Percentiles rank a stretch among this genome's conserved stretches.
Conservation (phyloP, 2,888 invertebrate species). For the Dilophus febrilis region DNA sequence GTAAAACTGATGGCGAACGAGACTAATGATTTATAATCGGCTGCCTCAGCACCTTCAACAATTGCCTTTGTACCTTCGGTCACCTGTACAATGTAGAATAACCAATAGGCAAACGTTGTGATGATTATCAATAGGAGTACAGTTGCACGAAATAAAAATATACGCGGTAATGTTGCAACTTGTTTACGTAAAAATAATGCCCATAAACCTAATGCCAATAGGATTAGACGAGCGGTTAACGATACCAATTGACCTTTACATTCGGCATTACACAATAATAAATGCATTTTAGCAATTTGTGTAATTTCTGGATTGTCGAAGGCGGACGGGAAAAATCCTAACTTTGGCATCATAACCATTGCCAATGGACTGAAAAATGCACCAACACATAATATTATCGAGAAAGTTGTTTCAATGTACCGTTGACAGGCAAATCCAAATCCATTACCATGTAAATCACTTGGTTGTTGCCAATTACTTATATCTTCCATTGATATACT, state of each 20-base stretch:
- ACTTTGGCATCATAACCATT: conserved; percentile 87
- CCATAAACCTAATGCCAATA: conserved; percentile 82
- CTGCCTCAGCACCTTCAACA: conserved; percentile 60
- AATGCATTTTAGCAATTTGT: conserved; percentile 46
- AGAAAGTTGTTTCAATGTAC: conserved; percentile 67
- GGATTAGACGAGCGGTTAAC: conserved; percentile 75
- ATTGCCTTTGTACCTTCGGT: conserved; percentile 66
- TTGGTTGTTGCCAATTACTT: conserved; percentile 57
- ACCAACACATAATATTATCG: conserved; percentile 58
- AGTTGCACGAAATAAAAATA: conserved; percentile 78
- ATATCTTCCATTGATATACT: conserved; percentile 88
- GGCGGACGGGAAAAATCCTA: conserved; percentile 65
- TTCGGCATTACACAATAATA: conserved; percentile 76
- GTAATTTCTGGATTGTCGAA: conserved; percentile 47
- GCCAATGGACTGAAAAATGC: conserved; percentile 85
- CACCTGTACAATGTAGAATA: conserved; percentile 89
- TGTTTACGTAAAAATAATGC: conserved; percentile 76
- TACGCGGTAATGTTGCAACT: conserved; percentile 75
- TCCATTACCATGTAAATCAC: conserved; percentile 52
- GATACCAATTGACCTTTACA: conserved; percentile 88
- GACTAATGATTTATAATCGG: conserved; percentile 76
- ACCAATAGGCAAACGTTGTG: conserved; percentile 92
- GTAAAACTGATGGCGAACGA: conserved; percentile 84
- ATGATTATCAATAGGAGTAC: conserved; percentile 78
- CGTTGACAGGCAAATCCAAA: conserved; percentile 60